phyloP scores from a whole-genome alignment of 2,888 invertebrate genomes.

The Drosophila meridionalis region DNA sequence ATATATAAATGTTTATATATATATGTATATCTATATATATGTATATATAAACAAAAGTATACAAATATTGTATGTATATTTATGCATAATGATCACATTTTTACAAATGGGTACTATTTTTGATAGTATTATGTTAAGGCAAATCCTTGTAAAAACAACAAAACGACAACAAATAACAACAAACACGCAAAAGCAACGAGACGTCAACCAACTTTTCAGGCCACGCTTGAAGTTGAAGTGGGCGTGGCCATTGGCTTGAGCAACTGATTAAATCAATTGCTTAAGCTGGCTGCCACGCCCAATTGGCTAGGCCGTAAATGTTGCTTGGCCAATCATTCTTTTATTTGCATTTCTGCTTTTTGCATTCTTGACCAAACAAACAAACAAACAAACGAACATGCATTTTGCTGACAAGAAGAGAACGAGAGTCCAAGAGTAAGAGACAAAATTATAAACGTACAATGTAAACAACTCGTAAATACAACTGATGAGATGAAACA shows the following conservation, averaged over 20 bases:
- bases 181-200: constrained; percentile 42
- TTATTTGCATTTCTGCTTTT: constrained; percentile 75
- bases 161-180: constrained; percentile 52
- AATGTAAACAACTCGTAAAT: constrained; percentile 10
- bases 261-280: constrained; percentile 12
- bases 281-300: neutral
- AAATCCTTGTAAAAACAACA: constrained; percentile 68
- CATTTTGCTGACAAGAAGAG: constrained; percentile 57
- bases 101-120: constrained; percentile 75
- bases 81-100: constrained; percentile 62
- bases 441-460: constrained; percentile 24
- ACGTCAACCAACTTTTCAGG: constrained; percentile 31
- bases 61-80: constrained; percentile 65
- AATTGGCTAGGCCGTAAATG: constrained; percentile 22
- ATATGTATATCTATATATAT: constrained; percentile 25
- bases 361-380: constrained; percentile 53
- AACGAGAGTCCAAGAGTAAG: constrained; percentile 16
- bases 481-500: constrained; percentile 7
- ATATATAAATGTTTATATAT: constrained; percentile 36
- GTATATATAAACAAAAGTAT: constrained; percentile 60
- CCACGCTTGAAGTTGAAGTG: constrained; percentile 9
- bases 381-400: constrained; percentile 28
- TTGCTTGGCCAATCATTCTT: constrained; percentile 65
- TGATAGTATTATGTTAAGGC: constrained; percentile 81
- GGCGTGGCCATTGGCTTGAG: neutral